Conservation (phyloP, 1,140 invertebrate genomes). For the Chionoecetes opilio region DNA sequence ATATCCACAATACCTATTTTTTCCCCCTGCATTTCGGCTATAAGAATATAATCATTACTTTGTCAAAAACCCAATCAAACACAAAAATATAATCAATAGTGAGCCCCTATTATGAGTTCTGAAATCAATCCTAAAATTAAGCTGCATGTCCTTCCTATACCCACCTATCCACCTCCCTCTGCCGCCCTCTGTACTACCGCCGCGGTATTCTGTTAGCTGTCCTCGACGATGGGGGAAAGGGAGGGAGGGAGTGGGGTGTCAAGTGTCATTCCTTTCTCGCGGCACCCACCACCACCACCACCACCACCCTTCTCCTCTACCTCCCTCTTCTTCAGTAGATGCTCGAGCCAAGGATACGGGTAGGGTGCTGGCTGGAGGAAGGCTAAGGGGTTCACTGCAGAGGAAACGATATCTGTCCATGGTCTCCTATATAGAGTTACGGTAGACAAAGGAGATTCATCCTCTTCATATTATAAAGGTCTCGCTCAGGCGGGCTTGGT, state of each 20-base stretch:
- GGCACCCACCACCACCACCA: neutral
- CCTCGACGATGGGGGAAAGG: neutral
- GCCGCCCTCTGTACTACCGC: too few species aligned
- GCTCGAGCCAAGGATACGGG: neutral
- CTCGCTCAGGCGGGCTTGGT: neutral
- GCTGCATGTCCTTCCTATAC: too few species aligned
- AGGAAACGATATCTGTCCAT: conserved; percentile 6
- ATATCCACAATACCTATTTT: too few species aligned
- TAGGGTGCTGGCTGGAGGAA: neutral
- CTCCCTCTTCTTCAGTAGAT: neutral
- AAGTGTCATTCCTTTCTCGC: conserved; percentile 5
- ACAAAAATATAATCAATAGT: too few species aligned
- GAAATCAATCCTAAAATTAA: too few species aligned
- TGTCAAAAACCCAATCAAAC: too few species aligned
- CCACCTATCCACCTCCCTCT: too few species aligned
- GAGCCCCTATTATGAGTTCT: too few species aligned
- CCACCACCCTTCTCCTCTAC: neutral
- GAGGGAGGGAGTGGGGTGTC: neutral
- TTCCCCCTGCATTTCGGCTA: too few species aligned
- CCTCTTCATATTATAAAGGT: neutral
- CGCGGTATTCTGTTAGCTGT: neutral
- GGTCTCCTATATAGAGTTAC: neutral
- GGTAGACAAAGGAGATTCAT: neutral
- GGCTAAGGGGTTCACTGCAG: neutral
- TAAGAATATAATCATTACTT: too few species aligned